Evolutionary conservation across 2,888 invertebrate species (phyloP), one percentile per base, ranked within the genome.

Genomic region (Leptura quadrifasciata): DNA sequence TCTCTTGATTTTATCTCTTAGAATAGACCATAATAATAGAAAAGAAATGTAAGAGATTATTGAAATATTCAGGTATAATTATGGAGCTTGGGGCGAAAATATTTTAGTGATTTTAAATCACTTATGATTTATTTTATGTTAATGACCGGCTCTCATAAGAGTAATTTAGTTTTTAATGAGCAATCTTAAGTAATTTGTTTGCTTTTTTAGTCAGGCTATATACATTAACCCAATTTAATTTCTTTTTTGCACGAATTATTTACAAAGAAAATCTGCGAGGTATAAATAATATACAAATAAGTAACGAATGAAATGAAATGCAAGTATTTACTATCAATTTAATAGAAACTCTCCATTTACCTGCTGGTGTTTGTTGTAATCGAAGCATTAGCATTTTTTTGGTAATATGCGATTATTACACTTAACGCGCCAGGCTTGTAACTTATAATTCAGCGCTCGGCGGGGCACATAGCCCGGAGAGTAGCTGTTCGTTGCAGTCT

Each of bases 121-220:
- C 61, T n/a, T 17, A 35, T n/a, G 15, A 63, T 63, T 63, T 24
- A 63, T 63, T 39, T 35, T 63, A 39, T 35, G 17, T 63, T 63
- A 39, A 63, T 63, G 63, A 63, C 10, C 20, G 2, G 17, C 39
- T 63, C 35, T 31, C 17, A 39, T 17, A 35, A 63, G 35, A 8
- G 18, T n/a, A 15, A n/a, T 27, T 24, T 20, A 3, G 10, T 60
- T 60, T 15, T 60, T 60, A 63, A 39, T 61, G 61, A 61, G 31
- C 31, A 0, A 61, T 61, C 18, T 10, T 55, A 20, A 55, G 55
- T 55, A 18, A 55, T 55, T 55, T 55, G 17, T 21, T 57, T 21
- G 20, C 8, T 57, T 57, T 24, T 57, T 47, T n/a, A 47, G n/a
- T n/a, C 5, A n/a, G 47, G 8, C 5, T 31, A 31, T 31, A 31